Conservation (phyloP, 2,797 vertebrate species). For the Oryzias dopingdopingensis region DNA sequence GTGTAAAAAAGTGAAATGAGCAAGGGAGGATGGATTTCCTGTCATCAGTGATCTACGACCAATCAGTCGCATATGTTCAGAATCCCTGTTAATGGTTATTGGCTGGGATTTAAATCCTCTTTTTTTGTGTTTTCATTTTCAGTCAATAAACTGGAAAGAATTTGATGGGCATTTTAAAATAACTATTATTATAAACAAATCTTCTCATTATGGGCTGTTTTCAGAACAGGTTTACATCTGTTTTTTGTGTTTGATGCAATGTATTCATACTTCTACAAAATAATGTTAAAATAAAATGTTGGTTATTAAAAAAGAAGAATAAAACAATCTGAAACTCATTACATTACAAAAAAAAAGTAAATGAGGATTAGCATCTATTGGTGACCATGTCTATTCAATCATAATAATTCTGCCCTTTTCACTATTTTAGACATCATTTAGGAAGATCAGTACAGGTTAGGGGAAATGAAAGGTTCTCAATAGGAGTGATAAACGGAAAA, state of each 20-base stretch:
- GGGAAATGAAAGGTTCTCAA: conserved; percentile 60
- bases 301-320: not conserved
- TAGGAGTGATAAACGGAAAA: conserved; percentile 56
- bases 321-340: too few relatives aligned
- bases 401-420: conserved; percentile 70
- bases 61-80: conserved; percentile 70
- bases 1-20: conserved; percentile 57
- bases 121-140: conserved; percentile 63
- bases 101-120: conserved; percentile 67
- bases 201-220: conserved; percentile 62
- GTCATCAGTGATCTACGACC: conserved; percentile 72
- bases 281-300: not conserved
- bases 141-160: conserved; percentile 73
- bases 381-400: conserved; percentile 23
- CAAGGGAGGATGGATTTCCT: conserved; percentile 72
- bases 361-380: conserved; percentile 1
- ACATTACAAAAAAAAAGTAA: conserved; percentile 3
- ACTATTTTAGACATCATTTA: conserved; percentile 49
- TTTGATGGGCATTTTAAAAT: conserved; percentile 73
- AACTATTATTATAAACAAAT: conserved; percentile 64
- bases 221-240: conserved; percentile 26
- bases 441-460: conserved; percentile 66
- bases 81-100: conserved; percentile 69
- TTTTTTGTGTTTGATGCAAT: conserved; percentile 28
- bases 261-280: conserved; percentile 22